phyloP scores from a whole-genome alignment of 2,797 vertebrate genomes.

The Pangasius krempfi region DNA sequence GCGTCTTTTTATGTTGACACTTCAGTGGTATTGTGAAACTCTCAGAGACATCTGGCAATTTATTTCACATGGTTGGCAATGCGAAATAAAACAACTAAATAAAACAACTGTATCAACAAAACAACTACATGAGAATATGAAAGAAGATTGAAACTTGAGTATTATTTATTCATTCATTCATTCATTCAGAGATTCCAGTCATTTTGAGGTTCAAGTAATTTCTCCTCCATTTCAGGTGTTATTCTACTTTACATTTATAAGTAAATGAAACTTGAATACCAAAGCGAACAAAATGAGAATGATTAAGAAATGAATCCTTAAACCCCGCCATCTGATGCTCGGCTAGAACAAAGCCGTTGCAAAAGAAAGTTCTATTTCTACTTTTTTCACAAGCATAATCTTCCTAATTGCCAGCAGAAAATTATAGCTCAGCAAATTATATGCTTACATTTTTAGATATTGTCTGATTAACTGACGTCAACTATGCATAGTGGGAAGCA shows the following conservation, averaged over 20 bases:
- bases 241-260: constrained; percentile 7
- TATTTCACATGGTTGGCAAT: neutral
- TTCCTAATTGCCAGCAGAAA: constrained; percentile 38
- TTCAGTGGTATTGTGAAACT: neutral
- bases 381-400: constrained; percentile 32
- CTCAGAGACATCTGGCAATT: neutral
- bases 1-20: neutral
- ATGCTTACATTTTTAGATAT: constrained; percentile 47
- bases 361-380: neutral
- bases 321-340: neutral
- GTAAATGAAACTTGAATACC: neutral
- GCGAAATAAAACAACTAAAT: too few relatives aligned
- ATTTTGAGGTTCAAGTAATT: neutral
- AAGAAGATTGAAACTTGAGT: neutral
- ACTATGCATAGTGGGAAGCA: neutral
- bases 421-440: constrained; percentile 40
- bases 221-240: neutral
- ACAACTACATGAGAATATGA: neutral
- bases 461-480: constrained; percentile 35
- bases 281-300: constrained; percentile 7
- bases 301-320: neutral
- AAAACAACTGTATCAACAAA: neutral
- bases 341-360: constrained; percentile 19
- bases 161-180: neutral
- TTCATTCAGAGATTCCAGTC: neutral